Evolutionary conservation across 92 coral and sea anemone genomes (phyloP).

Genomic region (Meandrina meandrites): DNA sequence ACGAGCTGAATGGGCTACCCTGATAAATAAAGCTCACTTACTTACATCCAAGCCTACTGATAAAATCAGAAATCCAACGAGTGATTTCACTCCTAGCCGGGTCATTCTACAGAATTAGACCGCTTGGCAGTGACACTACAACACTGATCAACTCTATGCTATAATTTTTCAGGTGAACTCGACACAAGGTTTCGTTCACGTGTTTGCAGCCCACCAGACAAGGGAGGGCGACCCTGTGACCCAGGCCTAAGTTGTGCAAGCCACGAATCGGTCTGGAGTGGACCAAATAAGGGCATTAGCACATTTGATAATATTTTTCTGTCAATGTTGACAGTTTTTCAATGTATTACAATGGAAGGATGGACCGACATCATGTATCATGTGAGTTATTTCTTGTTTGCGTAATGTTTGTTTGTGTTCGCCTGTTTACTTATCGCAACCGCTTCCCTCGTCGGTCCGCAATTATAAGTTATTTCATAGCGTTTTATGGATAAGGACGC

Average conservation of each 20-base stretch:
- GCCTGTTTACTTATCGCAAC: background rate
- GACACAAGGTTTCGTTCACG: conserved; percentile 52
- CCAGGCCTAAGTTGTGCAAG: conserved; percentile 60
- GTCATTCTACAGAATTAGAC: too few relatives aligned
- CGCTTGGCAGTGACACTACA: too few relatives aligned
- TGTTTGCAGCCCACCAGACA: conserved; percentile 43
- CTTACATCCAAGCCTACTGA: too few relatives aligned
- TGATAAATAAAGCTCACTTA: too few relatives aligned
- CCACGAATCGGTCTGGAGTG: conserved; percentile 74
- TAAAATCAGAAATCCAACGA: too few relatives aligned
- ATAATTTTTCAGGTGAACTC: conserved; percentile 39
- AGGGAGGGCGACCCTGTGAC: conserved; percentile 73
- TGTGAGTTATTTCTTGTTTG: conserved; percentile 54
- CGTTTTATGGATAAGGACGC: background rate
- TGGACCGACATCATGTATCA: conserved; percentile 99
- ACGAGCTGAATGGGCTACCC: too few relatives aligned
- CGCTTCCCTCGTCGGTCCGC: background rate
- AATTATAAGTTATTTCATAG: background rate
- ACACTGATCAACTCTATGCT: background rate
- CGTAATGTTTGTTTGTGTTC: background rate
- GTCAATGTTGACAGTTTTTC: conserved; percentile 96
- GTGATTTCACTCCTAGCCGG: too few relatives aligned
- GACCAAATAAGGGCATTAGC: conserved; percentile 91
- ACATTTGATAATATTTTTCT: conserved; percentile 97
- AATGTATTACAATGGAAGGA: conserved; percentile 98